These are phyloP conservation scores for Manis pentadactyla DNA, from an alignment of 2,797 vertebrate genomes.

Conservation along the genomic window DNA sequence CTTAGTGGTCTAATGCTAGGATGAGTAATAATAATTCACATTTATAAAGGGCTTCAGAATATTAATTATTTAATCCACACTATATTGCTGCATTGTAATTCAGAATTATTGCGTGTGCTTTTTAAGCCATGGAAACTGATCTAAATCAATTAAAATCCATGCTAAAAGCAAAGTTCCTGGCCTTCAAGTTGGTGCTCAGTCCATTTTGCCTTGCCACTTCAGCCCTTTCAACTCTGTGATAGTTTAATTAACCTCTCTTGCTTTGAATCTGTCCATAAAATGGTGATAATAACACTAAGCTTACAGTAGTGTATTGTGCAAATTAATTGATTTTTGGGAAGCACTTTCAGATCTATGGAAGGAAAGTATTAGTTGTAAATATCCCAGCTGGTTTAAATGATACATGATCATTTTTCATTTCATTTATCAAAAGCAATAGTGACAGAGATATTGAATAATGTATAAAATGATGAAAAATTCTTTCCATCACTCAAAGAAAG, in stretches of 20 bases:
- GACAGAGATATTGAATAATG: conserved; percentile 65
- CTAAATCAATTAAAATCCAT: conserved; percentile 74
- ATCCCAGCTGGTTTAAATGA: conserved; percentile 78
- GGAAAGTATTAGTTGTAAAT: conserved; percentile 77
- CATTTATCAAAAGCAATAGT: conserved; percentile 67
- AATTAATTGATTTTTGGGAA: conserved; percentile 81
- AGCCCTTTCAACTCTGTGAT: conserved; percentile 56
- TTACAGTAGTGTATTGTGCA: conserved; percentile 67
- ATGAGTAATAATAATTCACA: conserved; percentile 71
- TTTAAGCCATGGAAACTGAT: conserved; percentile 64
- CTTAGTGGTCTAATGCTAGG: conserved; percentile 45
- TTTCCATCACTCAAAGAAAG: conserved; percentile 64
- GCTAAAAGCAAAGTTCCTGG: conserved; percentile 76
- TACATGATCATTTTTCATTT: conserved; percentile 73
- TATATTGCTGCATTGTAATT: conserved; percentile 70
- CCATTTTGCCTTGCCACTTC: conserved; percentile 65
- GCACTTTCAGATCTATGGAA: conserved; percentile 71
- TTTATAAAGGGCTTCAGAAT: conserved; percentile 72
- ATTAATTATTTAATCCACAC: conserved; percentile 77
- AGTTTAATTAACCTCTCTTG: conserved; percentile 75
- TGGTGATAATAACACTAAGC: conserved; percentile 70
- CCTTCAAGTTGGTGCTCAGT: conserved; percentile 61
- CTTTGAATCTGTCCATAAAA: conserved; percentile 80
- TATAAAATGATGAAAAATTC: conserved; percentile 72
- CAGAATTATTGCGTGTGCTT: conserved; percentile 72